These are phyloP conservation scores for Pantherophis guttatus DNA, from an alignment of 2,113 vertebrate genomes.

Conservation along the genomic window DNA sequence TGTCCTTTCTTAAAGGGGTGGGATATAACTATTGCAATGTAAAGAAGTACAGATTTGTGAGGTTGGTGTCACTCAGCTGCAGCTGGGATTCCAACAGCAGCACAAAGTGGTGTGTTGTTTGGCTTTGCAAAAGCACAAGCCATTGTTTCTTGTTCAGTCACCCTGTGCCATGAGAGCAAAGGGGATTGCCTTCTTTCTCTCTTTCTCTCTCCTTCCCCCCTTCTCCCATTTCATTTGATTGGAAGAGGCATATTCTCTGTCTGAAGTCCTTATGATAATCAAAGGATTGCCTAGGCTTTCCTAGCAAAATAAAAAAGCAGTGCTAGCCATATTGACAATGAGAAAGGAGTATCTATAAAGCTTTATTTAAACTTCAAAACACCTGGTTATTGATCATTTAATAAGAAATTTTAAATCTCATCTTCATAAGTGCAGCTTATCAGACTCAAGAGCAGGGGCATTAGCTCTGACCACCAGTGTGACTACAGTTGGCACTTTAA, in stretches of 20 bases:
- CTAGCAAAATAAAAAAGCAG: neutral
- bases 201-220: neutral
- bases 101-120: constrained; percentile 65
- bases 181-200: neutral
- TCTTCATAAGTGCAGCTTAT: neutral
- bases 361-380: neutral
- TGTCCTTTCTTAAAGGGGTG: constrained; percentile 11
- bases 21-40: constrained; percentile 42
- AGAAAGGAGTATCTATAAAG: neutral
- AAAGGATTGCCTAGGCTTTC: neutral
- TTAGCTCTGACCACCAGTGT: neutral
- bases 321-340: neutral
- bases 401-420: neutral
- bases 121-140: constrained; percentile 45
- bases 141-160: constrained; percentile 55
- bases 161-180: constrained; percentile 8
- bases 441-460: neutral
- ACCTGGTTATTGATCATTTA: neutral
- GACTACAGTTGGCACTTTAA: neutral
- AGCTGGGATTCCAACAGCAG: constrained; percentile 54
- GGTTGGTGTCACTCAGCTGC: constrained; percentile 57
- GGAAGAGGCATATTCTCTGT: neutral
- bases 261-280: neutral
- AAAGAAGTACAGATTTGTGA: constrained; percentile 51
- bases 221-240: neutral